Percentiles rank a stretch among this genome's conserved stretches.
These are phyloP conservation scores for Loris lydekkerianus DNA, from an alignment of 2,797 vertebrate species.

Conservation along the genomic window DNA sequence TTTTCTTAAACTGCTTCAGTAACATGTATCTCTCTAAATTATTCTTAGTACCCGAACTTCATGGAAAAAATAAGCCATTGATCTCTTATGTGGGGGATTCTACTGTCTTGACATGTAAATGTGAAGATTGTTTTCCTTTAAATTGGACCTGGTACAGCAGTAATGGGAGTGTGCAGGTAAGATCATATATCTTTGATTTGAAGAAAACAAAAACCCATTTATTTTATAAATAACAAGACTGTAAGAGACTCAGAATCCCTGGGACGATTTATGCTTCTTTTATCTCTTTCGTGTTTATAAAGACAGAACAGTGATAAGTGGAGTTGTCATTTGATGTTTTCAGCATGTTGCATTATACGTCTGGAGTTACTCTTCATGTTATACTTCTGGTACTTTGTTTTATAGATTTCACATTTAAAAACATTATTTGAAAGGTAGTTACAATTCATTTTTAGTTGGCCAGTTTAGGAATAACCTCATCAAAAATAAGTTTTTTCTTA, in stretches of 20 bases:
- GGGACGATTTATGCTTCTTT: not conserved
- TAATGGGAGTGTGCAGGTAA: constrained; percentile 92
- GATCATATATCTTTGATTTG: constrained; percentile 19
- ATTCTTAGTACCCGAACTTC: constrained; percentile 90
- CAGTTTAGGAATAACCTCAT: not conserved
- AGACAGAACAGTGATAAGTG: not conserved
- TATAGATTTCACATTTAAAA: constrained; percentile 47
- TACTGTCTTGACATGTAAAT: constrained; percentile 90
- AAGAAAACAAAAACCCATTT: not conserved
- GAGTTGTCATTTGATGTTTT: not conserved
- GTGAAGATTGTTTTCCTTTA: constrained; percentile 81
- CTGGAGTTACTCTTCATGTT: not conserved
- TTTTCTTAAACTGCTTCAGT: not conserved
- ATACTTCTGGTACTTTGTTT: not conserved
- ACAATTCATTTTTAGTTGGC: constrained; percentile 40
- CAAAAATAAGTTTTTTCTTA: not conserved
- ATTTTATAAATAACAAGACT: not conserved
- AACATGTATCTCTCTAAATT: constrained; percentile 54
- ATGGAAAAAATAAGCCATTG: constrained; percentile 89
- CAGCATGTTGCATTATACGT: not conserved
- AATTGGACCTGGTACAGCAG: constrained; percentile 92
- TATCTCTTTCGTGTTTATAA: not conserved
- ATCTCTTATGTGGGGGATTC: constrained; percentile 92
- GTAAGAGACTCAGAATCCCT: not conserved
- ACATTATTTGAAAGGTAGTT: constrained; percentile 33